Percentiles rank a stretch among this genome's conserved stretches.
phyloP scores from a whole-genome alignment of 2,797 vertebrate genomes.

The Danionella dracula region DNA sequence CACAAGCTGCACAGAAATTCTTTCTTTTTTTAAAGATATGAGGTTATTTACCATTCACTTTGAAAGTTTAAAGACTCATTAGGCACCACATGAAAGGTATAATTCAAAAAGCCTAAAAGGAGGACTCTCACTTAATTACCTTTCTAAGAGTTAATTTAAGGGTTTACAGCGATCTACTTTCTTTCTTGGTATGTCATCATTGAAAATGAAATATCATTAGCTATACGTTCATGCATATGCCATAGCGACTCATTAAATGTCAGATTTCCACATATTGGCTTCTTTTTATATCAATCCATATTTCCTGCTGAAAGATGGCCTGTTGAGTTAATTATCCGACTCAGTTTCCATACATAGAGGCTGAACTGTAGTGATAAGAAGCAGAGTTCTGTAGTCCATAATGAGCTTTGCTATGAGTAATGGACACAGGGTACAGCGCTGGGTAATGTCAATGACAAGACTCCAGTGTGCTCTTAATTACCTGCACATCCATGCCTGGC shows the following conservation, averaged over 20 bases:
- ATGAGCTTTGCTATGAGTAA: constrained; percentile 73
- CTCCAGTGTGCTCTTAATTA: constrained; percentile 47
- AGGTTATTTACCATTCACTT: too few species aligned
- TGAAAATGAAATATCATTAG: constrained; percentile 35
- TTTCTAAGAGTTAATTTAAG: too few species aligned
- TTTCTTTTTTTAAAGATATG: too few species aligned
- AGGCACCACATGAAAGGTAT: too few species aligned
- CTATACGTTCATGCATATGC: constrained; percentile 31
- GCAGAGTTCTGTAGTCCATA: constrained; percentile 64
- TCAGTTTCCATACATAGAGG: constrained; percentile 63
- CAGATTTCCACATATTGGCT: constrained; percentile 29
- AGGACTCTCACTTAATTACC: too few species aligned
- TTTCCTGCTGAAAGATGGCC: constrained; percentile 66
- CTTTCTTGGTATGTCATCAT: constrained; percentile 2
- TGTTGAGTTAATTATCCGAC: constrained; percentile 71
- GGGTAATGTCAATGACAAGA: constrained; percentile 46
- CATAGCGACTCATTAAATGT: constrained; percentile 36
- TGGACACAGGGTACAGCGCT: constrained; percentile 44
- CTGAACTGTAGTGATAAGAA: constrained; percentile 56
- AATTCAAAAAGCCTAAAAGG: too few species aligned
- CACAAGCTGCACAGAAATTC: too few species aligned
- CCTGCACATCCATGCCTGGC: constrained; percentile 41
- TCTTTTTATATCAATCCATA: constrained; percentile 54
- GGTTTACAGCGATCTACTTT: background rate
- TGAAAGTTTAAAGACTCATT: too few species aligned